Evolutionary conservation across 2,113 vertebrate genomes (phyloP).

Genomic region (Ophthalmolycus amberensis): DNA sequence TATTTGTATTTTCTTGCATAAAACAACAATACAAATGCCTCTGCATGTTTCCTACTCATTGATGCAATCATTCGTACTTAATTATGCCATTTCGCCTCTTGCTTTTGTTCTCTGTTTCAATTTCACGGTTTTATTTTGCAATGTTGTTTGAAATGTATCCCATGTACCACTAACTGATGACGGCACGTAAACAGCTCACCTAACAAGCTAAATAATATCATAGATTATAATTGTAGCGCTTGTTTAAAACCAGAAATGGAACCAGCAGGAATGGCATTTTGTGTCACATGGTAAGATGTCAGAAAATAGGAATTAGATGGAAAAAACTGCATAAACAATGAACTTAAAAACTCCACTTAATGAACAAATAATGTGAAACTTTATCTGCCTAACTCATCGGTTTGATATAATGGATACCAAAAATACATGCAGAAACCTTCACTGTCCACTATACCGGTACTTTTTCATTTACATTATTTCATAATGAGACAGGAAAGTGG

Average conservation of each 20-base stretch:
- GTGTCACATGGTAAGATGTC: background rate
- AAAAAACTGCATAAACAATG: background rate
- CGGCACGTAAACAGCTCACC: background rate
- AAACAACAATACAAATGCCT: background rate
- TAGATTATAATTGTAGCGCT: background rate
- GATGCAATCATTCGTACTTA: background rate
- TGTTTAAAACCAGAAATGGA: background rate
- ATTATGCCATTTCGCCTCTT: background rate
- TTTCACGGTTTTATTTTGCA: background rate
- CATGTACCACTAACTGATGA: background rate
- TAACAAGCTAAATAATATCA: background rate
- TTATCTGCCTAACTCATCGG: background rate
- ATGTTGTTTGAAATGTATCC: background rate
- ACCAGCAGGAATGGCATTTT: background rate
- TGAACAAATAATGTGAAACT: background rate
- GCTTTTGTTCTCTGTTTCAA: background rate
- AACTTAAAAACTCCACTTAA: background rate
- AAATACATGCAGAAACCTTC: background rate
- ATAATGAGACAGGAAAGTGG: background rate
- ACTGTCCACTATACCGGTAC: background rate
- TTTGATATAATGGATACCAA: background rate
- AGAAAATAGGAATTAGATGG: background rate
- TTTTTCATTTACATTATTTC: background rate
- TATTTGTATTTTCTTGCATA: background rate
- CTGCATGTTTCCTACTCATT: background rate